Percentiles rank a stretch among this genome's conserved stretches.
These are phyloP conservation scores for Conopomorpha cramerella DNA, from an alignment of 1,140 invertebrate species.

Conservation along the genomic window DNA sequence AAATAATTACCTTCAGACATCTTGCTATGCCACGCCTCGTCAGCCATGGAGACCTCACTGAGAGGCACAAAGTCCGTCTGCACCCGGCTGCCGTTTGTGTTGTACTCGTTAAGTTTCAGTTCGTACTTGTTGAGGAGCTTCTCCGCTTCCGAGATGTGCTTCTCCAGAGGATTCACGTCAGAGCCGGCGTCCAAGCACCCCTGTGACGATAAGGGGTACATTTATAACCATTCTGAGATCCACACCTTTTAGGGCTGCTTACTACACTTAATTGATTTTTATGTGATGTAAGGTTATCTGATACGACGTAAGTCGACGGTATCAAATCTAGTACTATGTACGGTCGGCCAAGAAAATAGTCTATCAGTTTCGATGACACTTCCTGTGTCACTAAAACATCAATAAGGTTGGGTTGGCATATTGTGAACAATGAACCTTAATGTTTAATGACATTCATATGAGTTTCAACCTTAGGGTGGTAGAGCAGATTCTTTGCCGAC, in stretches of 20 bases:
- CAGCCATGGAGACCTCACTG: slow-evolving; percentile 43
- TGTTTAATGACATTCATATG: no score
- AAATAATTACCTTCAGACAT: slow-evolving; percentile 56
- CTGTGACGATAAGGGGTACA: no score
- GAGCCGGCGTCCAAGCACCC: slow-evolving; percentile 28
- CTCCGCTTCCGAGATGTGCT: slow-evolving; percentile 48
- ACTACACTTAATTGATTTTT: neutral
- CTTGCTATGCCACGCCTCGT: slow-evolving; percentile 57
- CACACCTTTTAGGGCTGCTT: slow-evolving; percentile 15
- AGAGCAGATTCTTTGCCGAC: no score
- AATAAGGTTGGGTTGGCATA: no score
- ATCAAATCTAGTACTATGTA: no score
- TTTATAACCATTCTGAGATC: no score
- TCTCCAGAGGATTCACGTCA: slow-evolving; percentile 33
- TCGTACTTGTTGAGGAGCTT: slow-evolving; percentile 61
- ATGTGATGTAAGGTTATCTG: neutral
- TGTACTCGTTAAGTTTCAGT: slow-evolving; percentile 59
- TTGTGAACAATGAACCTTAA: no score
- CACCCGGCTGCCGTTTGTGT: slow-evolving; percentile 44
- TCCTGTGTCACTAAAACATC: no score
- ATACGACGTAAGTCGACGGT: neutral
- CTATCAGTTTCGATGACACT: neutral
- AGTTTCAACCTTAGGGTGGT: no score
- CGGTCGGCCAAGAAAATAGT: neutral
- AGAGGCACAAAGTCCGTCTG: slow-evolving; percentile 50